These are phyloP conservation scores for Tinea pellionella DNA, from an alignment of 2,888 invertebrate species.

Conservation along the genomic window DNA sequence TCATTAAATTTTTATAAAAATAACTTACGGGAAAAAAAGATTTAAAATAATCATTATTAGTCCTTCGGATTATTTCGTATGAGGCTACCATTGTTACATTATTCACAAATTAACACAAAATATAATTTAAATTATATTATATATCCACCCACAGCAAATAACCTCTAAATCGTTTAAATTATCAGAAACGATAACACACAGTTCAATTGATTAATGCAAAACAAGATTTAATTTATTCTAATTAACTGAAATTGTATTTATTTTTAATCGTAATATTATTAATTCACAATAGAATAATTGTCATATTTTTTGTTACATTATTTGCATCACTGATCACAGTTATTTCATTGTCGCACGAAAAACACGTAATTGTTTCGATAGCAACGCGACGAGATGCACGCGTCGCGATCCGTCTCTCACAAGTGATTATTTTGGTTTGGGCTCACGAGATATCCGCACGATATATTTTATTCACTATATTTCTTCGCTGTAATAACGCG, in stretches of 20 bases:
- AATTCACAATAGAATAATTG: not conserved
- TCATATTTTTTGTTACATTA: not conserved
- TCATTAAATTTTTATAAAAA: not conserved
- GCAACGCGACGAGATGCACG: conserved; percentile 15
- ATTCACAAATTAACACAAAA: conserved; percentile 16
- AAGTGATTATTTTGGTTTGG: conserved; percentile 13
- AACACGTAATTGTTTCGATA: not conserved
- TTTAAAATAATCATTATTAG: conserved; percentile 50
- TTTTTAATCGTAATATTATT: not conserved
- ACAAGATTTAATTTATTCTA: not conserved
- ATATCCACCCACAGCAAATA: not conserved
- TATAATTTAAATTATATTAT: conserved; percentile 20
- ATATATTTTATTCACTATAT: conserved; percentile 33
- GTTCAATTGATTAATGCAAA: not conserved
- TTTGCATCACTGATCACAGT: not conserved
- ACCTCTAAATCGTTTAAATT: not conserved
- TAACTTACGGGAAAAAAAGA: conserved; percentile 59
- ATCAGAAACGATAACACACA: not conserved
- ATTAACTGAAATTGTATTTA: not conserved
- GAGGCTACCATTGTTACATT: conserved; percentile 42
- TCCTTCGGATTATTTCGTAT: conserved; percentile 40
- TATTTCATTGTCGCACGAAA: not conserved
- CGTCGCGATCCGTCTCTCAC: conserved; percentile 15
- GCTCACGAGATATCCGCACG: conserved; percentile 4
- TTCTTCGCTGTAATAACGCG: conserved; percentile 35